phyloP scores from a whole-genome alignment of 2,888 invertebrate species.

The Lithophane semibrunnea region DNA sequence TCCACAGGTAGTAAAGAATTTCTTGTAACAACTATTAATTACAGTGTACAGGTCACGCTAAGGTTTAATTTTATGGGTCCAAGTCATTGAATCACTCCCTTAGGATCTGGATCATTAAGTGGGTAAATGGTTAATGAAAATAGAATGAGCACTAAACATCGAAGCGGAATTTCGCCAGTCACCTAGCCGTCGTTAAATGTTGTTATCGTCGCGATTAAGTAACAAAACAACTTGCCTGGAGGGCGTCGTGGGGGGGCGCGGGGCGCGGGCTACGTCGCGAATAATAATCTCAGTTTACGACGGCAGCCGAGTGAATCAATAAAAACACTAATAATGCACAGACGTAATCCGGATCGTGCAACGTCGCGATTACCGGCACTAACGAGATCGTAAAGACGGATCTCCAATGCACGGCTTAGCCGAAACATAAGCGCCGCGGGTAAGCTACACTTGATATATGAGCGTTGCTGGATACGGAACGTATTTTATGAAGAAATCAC shows the following conservation, averaged over 20 bases:
- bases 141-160: conserved; percentile 91
- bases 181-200: conserved; percentile 90
- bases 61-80: conserved; percentile 87
- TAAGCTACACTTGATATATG: conserved; percentile 54
- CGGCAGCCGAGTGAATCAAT: conserved; percentile 90
- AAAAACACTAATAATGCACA: conserved; percentile 91
- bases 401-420: conserved; percentile 88
- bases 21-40: conserved; percentile 76
- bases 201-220: conserved; percentile 90
- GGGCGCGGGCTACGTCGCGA: conserved; percentile 83
- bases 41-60: conserved; percentile 85
- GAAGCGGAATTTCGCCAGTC: conserved; percentile 90
- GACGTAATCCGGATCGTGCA: conserved; percentile 89
- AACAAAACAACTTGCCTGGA: conserved; percentile 88
- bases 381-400: conserved; percentile 90
- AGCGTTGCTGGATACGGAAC: conserved; percentile 17
- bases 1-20: conserved; percentile 63
- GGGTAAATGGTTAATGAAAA: conserved; percentile 91
- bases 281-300: conserved; percentile 91
- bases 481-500: conserved; percentile 26
- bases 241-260: conserved; percentile 73
- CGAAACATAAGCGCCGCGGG: conserved; percentile 80
- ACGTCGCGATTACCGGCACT: conserved; percentile 89
- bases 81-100: conserved; percentile 88
- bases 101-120: conserved; percentile 90